Evolutionary conservation across 2,113 vertebrate species (phyloP).

Genomic region (Vanacampus margaritifer): DNA sequence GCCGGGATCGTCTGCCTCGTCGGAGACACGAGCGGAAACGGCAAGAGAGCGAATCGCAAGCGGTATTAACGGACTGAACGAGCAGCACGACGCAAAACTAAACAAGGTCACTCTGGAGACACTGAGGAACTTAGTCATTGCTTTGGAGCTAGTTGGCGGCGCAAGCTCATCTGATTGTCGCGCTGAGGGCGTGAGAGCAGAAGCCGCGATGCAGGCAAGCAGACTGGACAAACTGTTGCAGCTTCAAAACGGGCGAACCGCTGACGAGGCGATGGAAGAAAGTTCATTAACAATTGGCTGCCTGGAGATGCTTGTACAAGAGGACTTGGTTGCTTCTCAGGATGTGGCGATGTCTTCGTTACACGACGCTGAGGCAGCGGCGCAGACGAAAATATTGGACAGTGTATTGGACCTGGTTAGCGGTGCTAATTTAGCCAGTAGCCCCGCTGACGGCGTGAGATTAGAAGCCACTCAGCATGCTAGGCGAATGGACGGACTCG

Average conservation of each 20-base stretch:
- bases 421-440: constrained; percentile 59
- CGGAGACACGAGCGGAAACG: constrained; percentile 29
- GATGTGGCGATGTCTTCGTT: constrained; percentile 54
- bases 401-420: constrained; percentile 89
- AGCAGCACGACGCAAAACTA: constrained; percentile 85
- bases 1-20: background rate
- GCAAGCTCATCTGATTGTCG: constrained; percentile 50
- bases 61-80: constrained; percentile 82
- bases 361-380: constrained; percentile 29
- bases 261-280: constrained; percentile 29
- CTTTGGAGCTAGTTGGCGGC: constrained; percentile 86
- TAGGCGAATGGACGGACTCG: constrained; percentile 1
- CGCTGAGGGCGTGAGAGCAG: constrained; percentile 6
- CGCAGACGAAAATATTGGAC: constrained; percentile 80
- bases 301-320: background rate
- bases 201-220: constrained; percentile 5
- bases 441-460: constrained; percentile 10
- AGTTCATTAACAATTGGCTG: background rate
- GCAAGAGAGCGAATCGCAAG: constrained; percentile 76
- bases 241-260: constrained; percentile 21
- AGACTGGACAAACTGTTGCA: constrained; percentile 8
- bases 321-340: constrained; percentile 15
- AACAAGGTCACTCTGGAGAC: constrained; percentile 93
- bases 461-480: constrained; percentile 9
- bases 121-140: constrained; percentile 88